Conservation (phyloP, 2,797 vertebrate species). For the Silurus aristotelis region DNA sequence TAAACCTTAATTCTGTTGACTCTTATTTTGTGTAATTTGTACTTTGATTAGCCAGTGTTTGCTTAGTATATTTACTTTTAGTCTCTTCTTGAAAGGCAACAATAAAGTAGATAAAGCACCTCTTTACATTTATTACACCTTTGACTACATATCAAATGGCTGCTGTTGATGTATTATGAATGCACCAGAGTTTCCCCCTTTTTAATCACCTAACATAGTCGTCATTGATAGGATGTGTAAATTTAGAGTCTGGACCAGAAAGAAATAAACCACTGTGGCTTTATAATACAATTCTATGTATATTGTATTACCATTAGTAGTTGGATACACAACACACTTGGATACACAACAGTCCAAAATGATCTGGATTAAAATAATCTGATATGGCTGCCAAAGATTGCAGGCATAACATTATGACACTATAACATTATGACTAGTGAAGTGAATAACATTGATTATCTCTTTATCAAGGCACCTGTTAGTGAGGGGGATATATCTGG, state of each 20-base stretch:
- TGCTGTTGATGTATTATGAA: not conserved
- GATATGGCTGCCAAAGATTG: not conserved
- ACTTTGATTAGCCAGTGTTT: not conserved
- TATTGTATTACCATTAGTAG: not conserved
- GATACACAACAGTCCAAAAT: not conserved
- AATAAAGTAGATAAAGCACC: not conserved
- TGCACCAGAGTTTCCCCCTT: not conserved
- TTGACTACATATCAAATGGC: not conserved
- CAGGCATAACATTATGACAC: too few relatives aligned
- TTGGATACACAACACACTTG: not conserved
- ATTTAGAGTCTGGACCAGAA: slow-evolving; percentile 1
- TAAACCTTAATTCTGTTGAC: not conserved
- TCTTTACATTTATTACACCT: not conserved
- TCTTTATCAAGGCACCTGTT: too few relatives aligned
- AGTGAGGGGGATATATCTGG: too few relatives aligned
- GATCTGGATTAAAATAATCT: not conserved
- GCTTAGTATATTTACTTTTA: not conserved
- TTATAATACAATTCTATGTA: not conserved
- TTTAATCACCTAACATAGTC: not conserved
- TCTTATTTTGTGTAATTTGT: not conserved
- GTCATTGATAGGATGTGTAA: not conserved
- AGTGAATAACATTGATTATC: too few relatives aligned
- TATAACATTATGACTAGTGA: too few relatives aligned
- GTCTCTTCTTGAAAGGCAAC: not conserved
- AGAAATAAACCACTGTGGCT: not conserved